A percentile compares a stretch with the other conserved stretches of the same genome.
phyloP scores from a whole-genome alignment of 2,797 vertebrate genomes.

The Acropternis orthonyx region DNA sequence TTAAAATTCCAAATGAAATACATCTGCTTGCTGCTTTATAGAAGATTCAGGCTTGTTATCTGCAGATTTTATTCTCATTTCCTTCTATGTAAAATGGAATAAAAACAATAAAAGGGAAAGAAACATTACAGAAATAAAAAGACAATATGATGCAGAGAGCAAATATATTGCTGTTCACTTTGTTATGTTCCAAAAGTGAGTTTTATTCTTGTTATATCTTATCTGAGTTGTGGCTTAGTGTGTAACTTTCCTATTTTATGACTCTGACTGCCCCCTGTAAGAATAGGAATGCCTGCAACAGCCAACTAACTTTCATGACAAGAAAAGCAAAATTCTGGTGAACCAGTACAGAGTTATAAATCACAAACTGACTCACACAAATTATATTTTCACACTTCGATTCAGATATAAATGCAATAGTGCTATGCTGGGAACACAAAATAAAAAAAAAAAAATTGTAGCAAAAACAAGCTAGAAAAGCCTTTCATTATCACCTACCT shows the following conservation, averaged over 20 bases:
- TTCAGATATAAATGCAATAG: not conserved
- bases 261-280: not conserved
- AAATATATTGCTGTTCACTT: not conserved
- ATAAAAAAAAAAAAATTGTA: not conserved
- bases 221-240: not conserved
- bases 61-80: not conserved
- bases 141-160: not conserved
- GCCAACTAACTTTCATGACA: not conserved
- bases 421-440: not conserved
- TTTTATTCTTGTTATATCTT: slow-evolving; percentile 14
- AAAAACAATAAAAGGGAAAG: slow-evolving; percentile 13
- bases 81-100: not conserved
- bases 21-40: not conserved
- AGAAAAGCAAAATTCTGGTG: not conserved
- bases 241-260: slow-evolving; percentile 23
- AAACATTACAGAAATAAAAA: slow-evolving; percentile 24
- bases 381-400: not conserved
- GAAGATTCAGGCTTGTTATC: not conserved
- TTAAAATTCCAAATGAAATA: not conserved
- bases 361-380: not conserved
- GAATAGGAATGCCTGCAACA: not conserved
- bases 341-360: not conserved
- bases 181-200: not conserved
- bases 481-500: not conserved
- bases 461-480: not conserved